Conservation (phyloP, 2,888 invertebrate genomes). For the Stenolophus ochropezus region DNA sequence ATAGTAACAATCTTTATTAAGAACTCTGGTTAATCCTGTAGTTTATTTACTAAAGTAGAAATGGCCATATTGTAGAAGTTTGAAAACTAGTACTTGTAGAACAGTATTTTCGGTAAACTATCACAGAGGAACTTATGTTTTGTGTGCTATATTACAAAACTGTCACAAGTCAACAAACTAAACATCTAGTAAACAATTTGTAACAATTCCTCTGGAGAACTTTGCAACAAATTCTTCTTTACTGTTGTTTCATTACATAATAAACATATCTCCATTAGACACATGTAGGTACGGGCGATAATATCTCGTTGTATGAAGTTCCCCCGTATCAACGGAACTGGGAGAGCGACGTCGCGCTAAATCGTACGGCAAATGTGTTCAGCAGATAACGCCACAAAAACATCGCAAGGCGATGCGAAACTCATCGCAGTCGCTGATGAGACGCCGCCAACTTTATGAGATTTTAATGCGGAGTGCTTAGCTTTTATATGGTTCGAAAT, state of each 20-base stretch:
- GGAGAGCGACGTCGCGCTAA: constrained; percentile 29
- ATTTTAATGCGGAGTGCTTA: constrained; percentile 30
- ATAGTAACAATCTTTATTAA: too few species aligned
- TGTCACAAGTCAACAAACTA: neutral
- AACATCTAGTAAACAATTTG: constrained; percentile 14
- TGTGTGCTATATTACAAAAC: constrained; percentile 13
- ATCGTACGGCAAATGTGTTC: constrained; percentile 46
- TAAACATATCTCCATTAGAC: constrained; percentile 23
- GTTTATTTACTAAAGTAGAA: too few species aligned
- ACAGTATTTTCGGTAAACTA: too few species aligned
- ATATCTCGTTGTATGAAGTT: constrained; percentile 39
- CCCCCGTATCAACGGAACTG: constrained; percentile 48
- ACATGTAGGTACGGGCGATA: constrained; percentile 13
- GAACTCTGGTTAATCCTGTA: too few species aligned
- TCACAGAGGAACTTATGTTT: neutral
- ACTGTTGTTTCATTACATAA: constrained; percentile 1
- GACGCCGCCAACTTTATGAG: constrained; percentile 18
- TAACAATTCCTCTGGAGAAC: constrained; percentile 24
- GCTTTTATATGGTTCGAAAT: constrained; percentile 34
- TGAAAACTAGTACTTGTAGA: too few species aligned
- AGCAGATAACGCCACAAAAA: constrained; percentile 45
- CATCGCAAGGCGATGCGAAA: constrained; percentile 26
- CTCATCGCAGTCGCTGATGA: constrained; percentile 41
- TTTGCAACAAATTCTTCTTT: constrained; percentile 37
- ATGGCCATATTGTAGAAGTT: too few species aligned